Evolutionary conservation across 1,140 invertebrate species (phyloP), one percentile per base, ranked within the genome.

Genomic region (Zaprionus africanus): DNA sequence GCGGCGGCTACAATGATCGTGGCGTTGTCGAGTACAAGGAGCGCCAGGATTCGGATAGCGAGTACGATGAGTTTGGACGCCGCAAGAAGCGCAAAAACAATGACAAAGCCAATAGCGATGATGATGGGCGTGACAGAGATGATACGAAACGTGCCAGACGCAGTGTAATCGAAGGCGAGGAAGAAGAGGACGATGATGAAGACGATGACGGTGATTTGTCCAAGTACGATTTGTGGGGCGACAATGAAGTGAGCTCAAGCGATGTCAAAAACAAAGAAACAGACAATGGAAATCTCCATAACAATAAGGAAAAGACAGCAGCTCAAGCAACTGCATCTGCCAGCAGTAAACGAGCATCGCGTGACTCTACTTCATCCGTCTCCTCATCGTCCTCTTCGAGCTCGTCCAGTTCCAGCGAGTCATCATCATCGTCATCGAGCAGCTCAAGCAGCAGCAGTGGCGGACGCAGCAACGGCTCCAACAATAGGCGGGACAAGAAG

Each of bases 51-150:
- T 97, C 97, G 6, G 96, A 97, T 77, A 97, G 98, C 92, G 98
- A 99, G 93, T 99, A 98, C 92, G 98, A 99, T 93, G 98, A 99
- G 93, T 99, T 99, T 95, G 98, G 98, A 2, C 94, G 98, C 43
- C 96, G 95, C 74, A 98, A 96, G 93, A 99, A 98, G 92, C 93
- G 94, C 12, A 81, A 94, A 84, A 82, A 88, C 12, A 93, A 93
- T 66, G 91, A 93, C 0, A 73, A 73, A 19, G 53, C 51, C 7
- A 24, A 71, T 26, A 53, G 58, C 1, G 82, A 86, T 51, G 75
- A 76, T 1, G 56, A 68, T 34, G 53, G 59, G 0, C 61, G 58
- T 26, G 93, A 92, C 60, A 92, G 93, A 67, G 93, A 93, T 22
- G 93, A 84, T 38, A 92, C 86, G 63, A 93, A 77, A 91, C 51